These are phyloP conservation scores for Silurus asotus DNA, from an alignment of 2,113 vertebrate genomes.

Conservation along the genomic window DNA sequence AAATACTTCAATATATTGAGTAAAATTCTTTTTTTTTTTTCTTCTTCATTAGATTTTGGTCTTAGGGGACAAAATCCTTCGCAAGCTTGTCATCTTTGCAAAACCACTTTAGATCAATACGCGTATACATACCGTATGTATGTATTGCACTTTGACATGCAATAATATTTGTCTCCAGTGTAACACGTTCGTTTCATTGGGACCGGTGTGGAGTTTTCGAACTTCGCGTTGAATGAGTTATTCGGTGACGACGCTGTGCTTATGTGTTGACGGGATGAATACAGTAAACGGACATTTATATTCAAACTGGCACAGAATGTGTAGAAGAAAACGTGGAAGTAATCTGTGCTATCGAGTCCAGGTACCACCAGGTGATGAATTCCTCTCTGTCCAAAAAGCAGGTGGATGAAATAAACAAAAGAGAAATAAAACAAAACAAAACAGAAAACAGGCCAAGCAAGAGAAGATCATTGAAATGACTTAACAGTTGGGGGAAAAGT, in stretches of 20 bases:
- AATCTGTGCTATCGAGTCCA: conserved; percentile 30
- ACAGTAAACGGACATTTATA: conserved; percentile 18
- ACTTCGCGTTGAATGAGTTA: conserved; percentile 22
- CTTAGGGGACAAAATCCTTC: conserved; percentile 12
- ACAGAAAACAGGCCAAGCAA: not conserved
- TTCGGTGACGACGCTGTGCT: conserved; percentile 14
- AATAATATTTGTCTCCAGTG: conserved; percentile 19
- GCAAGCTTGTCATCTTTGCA: not conserved
- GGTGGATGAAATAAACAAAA: not conserved
- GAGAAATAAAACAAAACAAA: not conserved
- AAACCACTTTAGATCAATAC: conserved; percentile 15
- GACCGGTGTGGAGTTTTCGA: not conserved
- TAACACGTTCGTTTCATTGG: conserved; percentile 18
- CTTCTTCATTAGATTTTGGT: conserved; percentile 4
- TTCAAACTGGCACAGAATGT: conserved; percentile 12
- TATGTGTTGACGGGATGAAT: conserved; percentile 15
- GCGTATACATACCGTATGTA: conserved; percentile 16
- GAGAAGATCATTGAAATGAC: not conserved
- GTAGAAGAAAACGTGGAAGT: conserved; percentile 5
- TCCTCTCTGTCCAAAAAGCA: conserved; percentile 9
- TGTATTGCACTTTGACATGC: conserved; percentile 44
- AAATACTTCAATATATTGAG: conserved; percentile 44
- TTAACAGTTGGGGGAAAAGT: not conserved
- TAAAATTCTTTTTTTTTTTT: not conserved
- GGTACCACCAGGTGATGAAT: conserved; percentile 22